Conservation (phyloP, 2,888 invertebrate genomes). For the Dyspetes luteomarginatus region DNA sequence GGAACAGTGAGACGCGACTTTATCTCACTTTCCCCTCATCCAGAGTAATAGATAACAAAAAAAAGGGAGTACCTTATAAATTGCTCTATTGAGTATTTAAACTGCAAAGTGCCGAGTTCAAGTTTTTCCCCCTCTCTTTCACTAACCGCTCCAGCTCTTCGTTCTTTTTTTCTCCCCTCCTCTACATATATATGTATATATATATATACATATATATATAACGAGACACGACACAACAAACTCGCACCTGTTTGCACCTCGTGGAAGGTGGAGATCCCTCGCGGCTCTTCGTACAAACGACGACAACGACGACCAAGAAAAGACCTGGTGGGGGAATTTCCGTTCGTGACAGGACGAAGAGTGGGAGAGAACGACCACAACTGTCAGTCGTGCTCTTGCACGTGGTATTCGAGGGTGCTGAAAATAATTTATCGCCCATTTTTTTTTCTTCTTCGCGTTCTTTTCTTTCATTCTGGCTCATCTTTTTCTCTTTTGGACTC, state of each 20-base stretch:
- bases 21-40: constrained; percentile 58
- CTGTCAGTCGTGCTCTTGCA: constrained; percentile 63
- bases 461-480: neutral
- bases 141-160: constrained; percentile 33
- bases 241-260: constrained; percentile 73
- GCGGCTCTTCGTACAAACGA: constrained; percentile 37
- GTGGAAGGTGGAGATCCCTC: constrained; percentile 52
- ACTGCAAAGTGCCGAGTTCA: neutral
- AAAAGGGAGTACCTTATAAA: neutral
- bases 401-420: constrained; percentile 50
- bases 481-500: neutral
- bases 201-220: too few relatives aligned
- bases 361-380: constrained; percentile 50
- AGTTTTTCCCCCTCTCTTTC: neutral
- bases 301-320: neutral
- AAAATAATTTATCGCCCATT: constrained; percentile 19
- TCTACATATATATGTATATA: too few relatives aligned
- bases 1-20: constrained; percentile 68
- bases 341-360: constrained; percentile 38
- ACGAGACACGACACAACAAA: constrained; percentile 52
- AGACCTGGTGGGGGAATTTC: constrained; percentile 53
- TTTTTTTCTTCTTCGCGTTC: neutral
- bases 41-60: constrained; percentile 3
- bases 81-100: neutral
- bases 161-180: constrained; percentile 17